These are phyloP conservation scores for Phyllotreta cruciferae DNA, from an alignment of 2,888 invertebrate genomes.

Conservation along the genomic window DNA sequence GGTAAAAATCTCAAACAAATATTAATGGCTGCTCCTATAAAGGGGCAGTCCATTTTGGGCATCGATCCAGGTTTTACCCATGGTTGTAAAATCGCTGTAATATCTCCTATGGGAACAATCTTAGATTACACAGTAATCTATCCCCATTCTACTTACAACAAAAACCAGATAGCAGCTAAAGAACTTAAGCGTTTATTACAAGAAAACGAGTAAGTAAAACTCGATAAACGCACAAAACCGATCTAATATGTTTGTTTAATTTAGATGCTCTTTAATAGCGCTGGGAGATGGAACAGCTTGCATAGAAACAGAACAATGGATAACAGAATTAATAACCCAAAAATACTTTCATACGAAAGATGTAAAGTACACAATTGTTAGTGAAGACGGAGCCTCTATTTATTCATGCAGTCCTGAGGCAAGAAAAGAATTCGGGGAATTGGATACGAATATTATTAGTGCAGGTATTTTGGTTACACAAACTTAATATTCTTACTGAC, in stretches of 20 bases:
- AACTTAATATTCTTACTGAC: too few species aligned
- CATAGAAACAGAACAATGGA: constrained; percentile 82
- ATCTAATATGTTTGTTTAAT: background rate
- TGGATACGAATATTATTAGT: constrained; percentile 85
- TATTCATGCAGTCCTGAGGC: constrained; percentile 90
- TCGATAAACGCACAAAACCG: background rate
- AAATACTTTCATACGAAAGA: constrained; percentile 66
- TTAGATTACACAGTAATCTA: constrained; percentile 74
- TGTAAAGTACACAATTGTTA: constrained; percentile 81
- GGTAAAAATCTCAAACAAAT: constrained; percentile 84
- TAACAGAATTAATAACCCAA: constrained; percentile 67
- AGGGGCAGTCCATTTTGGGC: constrained; percentile 80
- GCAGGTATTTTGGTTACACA: constrained; percentile 63
- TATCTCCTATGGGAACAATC: constrained; percentile 75
- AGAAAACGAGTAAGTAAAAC: constrained; percentile 63
- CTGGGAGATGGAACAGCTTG: constrained; percentile 93
- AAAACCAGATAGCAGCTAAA: constrained; percentile 54
- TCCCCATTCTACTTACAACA: constrained; percentile 63
- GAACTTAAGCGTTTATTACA: constrained; percentile 65
- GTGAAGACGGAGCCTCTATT: constrained; percentile 90
- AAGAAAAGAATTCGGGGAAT: constrained; percentile 80
- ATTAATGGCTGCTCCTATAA: constrained; percentile 79
- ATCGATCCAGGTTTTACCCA: constrained; percentile 90
- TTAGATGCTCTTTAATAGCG: constrained; percentile 80
- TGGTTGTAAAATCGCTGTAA: constrained; percentile 89